Percentiles rank a stretch among this genome's conserved stretches.
Evolutionary conservation across 2,113 vertebrate species (phyloP).

Genomic region (Aegotheles bennettii): DNA sequence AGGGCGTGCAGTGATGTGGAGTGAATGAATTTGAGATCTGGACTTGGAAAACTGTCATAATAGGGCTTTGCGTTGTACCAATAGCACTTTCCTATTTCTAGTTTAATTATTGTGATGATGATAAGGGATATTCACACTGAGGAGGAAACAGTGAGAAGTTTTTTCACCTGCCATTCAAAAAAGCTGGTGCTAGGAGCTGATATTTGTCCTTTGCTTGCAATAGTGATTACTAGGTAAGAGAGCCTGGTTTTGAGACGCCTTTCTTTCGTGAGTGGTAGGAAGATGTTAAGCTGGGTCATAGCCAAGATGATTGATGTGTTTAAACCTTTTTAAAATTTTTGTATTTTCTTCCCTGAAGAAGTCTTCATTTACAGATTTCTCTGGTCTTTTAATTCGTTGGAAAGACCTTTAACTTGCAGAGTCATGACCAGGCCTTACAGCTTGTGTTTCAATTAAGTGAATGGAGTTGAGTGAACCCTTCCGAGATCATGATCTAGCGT

Average conservation of each 20-base stretch:
- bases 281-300: not conserved
- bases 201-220: not conserved
- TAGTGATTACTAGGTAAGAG: not conserved
- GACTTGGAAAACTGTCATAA: not conserved
- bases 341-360: not conserved
- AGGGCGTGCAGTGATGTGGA: accelerated
- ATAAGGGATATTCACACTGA: not conserved
- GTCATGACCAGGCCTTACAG: not conserved
- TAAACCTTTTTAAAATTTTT: not conserved
- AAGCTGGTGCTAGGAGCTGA: not conserved
- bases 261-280: not conserved
- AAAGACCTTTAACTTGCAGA: not conserved
- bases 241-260: not conserved
- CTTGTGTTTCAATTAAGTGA: not conserved
- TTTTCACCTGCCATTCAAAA: not conserved
- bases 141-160: not conserved
- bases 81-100: not conserved
- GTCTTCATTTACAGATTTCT: not conserved
- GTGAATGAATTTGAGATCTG: not conserved
- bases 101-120: not conserved
- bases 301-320: not conserved
- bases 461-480: not conserved
- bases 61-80: not conserved
- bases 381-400: not conserved
- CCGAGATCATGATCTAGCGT: not conserved